Evolutionary conservation across 92 coral and sea anemone species (phyloP).

Genomic region (Palythoa caribaeorum): DNA sequence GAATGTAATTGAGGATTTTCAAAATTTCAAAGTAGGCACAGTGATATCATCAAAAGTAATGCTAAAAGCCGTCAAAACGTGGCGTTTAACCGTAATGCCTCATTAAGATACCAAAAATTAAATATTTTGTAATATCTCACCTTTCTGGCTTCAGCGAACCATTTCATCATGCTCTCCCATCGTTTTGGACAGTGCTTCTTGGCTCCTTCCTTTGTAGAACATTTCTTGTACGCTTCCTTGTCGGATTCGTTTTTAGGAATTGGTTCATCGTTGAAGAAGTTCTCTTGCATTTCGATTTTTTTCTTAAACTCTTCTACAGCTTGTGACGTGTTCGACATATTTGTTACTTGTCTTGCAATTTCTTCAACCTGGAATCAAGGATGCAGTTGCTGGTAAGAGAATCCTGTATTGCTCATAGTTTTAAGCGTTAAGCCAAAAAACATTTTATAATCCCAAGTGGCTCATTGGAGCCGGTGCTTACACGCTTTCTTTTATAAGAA

Average conservation of each 20-base stretch:
- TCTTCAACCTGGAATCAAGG: constrained; percentile 62
- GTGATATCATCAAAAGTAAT: too few relatives aligned
- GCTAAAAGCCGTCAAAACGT: too few relatives aligned
- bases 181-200: constrained; percentile 87
- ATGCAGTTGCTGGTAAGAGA: neutral
- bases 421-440: neutral
- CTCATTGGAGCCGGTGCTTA: too few relatives aligned
- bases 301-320: constrained; percentile 79
- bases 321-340: constrained; percentile 54
- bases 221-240: constrained; percentile 76
- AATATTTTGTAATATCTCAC: constrained; percentile 45
- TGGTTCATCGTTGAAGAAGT: constrained; percentile 80
- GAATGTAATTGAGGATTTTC: too few relatives aligned
- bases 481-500: too few relatives aligned
- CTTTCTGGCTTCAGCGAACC: constrained; percentile 88
- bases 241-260: constrained; percentile 87
- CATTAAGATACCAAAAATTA: too few relatives aligned
- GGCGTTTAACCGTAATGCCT: too few relatives aligned
- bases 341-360: constrained; percentile 83
- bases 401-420: neutral
- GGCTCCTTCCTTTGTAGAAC: constrained; percentile 78
- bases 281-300: constrained; percentile 63
- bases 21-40: too few relatives aligned
- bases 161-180: constrained; percentile 85
- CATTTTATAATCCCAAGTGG: too few relatives aligned